phyloP scores from a whole-genome alignment of 2,888 invertebrate genomes.

The Neoaliturus tenellus region DNA sequence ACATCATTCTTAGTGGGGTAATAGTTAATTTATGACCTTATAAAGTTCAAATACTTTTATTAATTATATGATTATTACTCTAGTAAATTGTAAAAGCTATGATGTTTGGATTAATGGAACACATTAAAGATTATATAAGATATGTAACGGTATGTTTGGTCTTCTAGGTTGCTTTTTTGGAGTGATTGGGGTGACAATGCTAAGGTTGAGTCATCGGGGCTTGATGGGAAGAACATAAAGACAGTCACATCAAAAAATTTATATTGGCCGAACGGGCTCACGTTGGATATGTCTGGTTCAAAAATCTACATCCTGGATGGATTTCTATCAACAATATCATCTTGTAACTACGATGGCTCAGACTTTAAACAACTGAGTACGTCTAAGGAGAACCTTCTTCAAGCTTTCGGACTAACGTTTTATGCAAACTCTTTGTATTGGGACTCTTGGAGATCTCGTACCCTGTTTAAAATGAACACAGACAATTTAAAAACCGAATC shows the following conservation, averaged over 20 bases:
- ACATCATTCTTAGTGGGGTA: no score
- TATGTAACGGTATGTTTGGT: background rate
- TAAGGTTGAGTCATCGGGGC: constrained; percentile 15
- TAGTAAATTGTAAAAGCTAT: no score
- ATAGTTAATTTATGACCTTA: no score
- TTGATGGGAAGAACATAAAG: background rate
- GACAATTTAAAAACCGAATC: background rate
- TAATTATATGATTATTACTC: no score
- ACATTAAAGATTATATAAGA: no score
- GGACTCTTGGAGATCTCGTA: background rate
- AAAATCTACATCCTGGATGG: constrained; percentile 28
- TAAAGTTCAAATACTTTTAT: no score
- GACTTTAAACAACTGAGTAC: background rate
- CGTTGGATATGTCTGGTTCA: background rate
- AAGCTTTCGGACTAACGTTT: constrained; percentile 22
- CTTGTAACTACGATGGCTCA: constrained; percentile 29
- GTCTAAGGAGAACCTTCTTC: background rate
- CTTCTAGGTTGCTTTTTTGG: background rate
- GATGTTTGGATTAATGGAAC: no score
- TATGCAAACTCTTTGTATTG: constrained; percentile 8
- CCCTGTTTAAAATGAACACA: background rate
- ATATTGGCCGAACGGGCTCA: constrained; percentile 12
- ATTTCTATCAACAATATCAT: background rate
- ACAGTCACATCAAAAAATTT: background rate
- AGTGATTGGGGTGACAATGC: constrained; percentile 29